phyloP scores from a whole-genome alignment of 1,140 invertebrate species.

The Philaenus spumarius region DNA sequence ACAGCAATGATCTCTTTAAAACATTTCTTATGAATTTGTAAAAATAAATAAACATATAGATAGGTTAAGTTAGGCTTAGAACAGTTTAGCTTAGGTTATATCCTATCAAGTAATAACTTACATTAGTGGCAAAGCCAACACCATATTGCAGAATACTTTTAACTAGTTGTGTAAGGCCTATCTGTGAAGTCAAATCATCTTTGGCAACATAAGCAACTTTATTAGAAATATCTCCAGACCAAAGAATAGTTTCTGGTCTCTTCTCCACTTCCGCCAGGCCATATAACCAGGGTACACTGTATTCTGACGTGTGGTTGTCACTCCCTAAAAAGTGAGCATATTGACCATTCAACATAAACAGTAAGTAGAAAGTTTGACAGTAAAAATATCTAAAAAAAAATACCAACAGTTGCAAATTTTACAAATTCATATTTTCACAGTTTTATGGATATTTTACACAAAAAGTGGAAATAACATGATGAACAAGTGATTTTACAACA shows the following conservation, averaged over 20 bases:
- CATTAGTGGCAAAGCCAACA: constrained; percentile 20
- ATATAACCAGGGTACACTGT: constrained; percentile 7
- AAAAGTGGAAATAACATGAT: too few relatives aligned
- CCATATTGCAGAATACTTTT: constrained; percentile 21
- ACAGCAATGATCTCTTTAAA: neutral
- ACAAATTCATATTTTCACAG: too few relatives aligned
- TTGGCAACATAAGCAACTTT: neutral
- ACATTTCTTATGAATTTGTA: neutral
- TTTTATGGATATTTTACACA: neutral
- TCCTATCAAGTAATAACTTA: constrained; percentile 14
- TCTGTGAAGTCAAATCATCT: neutral
- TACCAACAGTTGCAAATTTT: too few relatives aligned
- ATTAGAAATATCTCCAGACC: neutral
- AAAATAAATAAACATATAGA: neutral
- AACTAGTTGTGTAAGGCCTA: constrained; percentile 10
- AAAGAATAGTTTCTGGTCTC: neutral
- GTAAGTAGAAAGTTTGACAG: too few relatives aligned
- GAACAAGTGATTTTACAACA: too few relatives aligned
- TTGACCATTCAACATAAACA: too few relatives aligned
- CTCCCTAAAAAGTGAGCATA: constrained; percentile 18
- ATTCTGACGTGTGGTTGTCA: constrained; percentile 17
- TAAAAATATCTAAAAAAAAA: too few relatives aligned
- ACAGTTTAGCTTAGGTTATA: neutral
- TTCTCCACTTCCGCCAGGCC: neutral
- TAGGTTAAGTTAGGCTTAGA: neutral